phyloP scores from a whole-genome alignment of 1,140 invertebrate genomes.

The Paraescarpia echinospica region DNA sequence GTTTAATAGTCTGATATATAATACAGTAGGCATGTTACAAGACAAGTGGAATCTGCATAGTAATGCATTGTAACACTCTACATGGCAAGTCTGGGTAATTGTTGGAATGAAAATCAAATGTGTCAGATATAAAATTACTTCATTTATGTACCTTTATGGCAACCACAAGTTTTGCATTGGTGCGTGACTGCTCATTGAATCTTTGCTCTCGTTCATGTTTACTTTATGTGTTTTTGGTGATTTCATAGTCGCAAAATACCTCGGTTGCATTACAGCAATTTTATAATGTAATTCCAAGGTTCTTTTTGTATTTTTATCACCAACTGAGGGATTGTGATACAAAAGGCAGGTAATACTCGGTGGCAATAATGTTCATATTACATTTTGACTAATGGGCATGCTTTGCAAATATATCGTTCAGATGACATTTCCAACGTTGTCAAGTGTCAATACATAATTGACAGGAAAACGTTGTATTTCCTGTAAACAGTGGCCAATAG shows the following conservation, averaged over 20 bases:
- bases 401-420: background rate
- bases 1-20: background rate
- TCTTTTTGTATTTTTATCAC: background rate
- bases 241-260: background rate
- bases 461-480: background rate
- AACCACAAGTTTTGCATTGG: too few relatives aligned
- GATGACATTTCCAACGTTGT: background rate
- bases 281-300: background rate
- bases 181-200: background rate
- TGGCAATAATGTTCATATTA: background rate
- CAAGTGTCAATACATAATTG: background rate
- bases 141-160: too few relatives aligned
- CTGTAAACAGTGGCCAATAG: background rate
- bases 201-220: background rate
- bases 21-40: background rate
- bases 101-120: background rate
- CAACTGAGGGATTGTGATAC: background rate
- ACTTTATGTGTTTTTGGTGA: background rate
- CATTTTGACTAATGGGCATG: background rate
- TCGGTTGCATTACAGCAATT: background rate
- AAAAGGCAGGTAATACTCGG: background rate
- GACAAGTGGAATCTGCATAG: background rate
- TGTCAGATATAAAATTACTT: background rate
- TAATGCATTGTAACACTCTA: background rate
- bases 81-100: background rate